These are phyloP conservation scores for Mythimna albipuncta DNA, from an alignment of 2,888 invertebrate species.

Conservation along the genomic window DNA sequence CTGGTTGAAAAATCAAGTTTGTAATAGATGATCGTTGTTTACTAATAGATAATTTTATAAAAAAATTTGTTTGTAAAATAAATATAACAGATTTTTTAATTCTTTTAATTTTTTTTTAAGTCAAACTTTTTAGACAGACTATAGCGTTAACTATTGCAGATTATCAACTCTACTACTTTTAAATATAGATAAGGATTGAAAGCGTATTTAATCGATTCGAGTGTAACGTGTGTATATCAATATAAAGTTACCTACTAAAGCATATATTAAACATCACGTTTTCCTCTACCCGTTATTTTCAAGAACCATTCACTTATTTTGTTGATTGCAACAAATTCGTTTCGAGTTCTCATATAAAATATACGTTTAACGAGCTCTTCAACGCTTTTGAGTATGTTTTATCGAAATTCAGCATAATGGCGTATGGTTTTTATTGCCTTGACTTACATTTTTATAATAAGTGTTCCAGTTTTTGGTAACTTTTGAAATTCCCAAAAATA, in stretches of 20 bases:
- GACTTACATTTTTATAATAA: conserved; percentile 30
- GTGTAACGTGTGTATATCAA: conserved; percentile 9
- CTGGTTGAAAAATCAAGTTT: no score
- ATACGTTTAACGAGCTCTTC: conserved; percentile 54
- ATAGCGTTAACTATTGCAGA: no score
- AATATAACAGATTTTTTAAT: no score
- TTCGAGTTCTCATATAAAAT: conserved; percentile 53
- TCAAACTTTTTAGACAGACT: no score
- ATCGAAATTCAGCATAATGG: conserved; percentile 42
- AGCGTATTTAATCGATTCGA: conserved; percentile 7
- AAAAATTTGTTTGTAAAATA: no score
- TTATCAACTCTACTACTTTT: no score
- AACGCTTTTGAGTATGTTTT: conserved; percentile 47
- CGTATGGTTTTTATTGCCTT: conserved; percentile 21
- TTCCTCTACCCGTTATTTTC: conserved; percentile 46
- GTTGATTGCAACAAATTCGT: conserved; percentile 57
- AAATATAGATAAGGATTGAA: no score
- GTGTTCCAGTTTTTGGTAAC: background rate
- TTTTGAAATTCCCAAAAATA: background rate
- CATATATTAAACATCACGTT: conserved; percentile 52
- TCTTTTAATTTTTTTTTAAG: no score
- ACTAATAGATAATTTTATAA: no score
- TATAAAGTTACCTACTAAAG: conserved; percentile 15
- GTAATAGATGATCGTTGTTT: no score
- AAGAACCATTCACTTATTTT: conserved; percentile 60